Base-by-base conservation (phyloP, 2,113 vertebrate genomes). In the Cyanoramphus novaezelandiae region DNA sequence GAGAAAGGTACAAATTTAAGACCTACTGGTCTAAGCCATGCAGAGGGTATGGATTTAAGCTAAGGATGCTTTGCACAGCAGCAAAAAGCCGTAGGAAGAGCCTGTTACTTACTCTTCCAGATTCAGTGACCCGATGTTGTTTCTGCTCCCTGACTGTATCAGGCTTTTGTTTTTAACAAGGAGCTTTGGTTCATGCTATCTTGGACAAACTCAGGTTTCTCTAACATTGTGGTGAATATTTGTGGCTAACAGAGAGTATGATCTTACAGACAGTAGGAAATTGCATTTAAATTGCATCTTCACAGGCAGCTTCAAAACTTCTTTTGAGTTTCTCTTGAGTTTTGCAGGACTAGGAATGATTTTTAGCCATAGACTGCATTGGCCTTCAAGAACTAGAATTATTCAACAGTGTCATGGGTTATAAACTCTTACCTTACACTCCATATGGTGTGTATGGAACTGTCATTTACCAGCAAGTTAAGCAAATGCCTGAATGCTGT, bases 71-170 rank as follows among this genome's bases (percentile, higher is more conserved):
- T 44, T 6, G 11, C 29, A 44, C 13, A 52, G 50, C 43, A 92
- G 28, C 33, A 29, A 53, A 79, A 55, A 77, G 19, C 65, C 3
- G 0, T 8, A 33, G 43, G 47, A 72, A 78, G 28, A 49, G 2
- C 0, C 0, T 11, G 13, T 44, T 53, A 6, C 29, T 46, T 1
- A 7, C 43, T 86, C 43, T 50, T 92, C 23, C 53, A 5, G 4
- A 4, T 35, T 37, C 47, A 52, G 53, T 47, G n/a, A 57, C 18
- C 11, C 4, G 0, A 13, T 43, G 11, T 24, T 67, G 7, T 33
- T 86, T 65, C 82, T 91, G 68, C 10, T 89, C 49, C 44, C 75
- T 70, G 23, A 17, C 7, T 68, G 43, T 21, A 74, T n/a, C 10
- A 77, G 86, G 39, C 24, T 79, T 37, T 84, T 9, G 3, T 78